Base-by-base conservation (phyloP, 2,888 invertebrate genomes). In the Melanargia galathea region DNA sequence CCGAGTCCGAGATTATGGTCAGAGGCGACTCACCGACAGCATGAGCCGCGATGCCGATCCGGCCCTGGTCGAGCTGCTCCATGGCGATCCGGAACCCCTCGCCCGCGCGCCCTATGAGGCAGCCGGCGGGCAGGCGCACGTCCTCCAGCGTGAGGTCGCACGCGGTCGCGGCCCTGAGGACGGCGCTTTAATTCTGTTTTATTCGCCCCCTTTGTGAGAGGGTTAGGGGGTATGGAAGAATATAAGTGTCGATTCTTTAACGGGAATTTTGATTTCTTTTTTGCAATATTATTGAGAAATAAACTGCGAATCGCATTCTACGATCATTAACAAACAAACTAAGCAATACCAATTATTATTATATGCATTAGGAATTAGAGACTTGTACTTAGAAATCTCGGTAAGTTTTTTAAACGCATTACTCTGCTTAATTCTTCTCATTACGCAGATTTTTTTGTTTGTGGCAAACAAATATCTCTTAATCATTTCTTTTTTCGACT, bases 21-120 rank as follows among this genome's bases (percentile, higher is more conserved):
- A 35, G 2, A 10, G 3, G 2, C 2, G 35, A 33, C 86, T 78
- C 24, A 91, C 95, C 95, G 5, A 96, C 83, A 38, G 95, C 96
- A 79, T 96, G 96, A 0, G 94, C 93, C 1, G 96, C 95, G 69
- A 96, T 95, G 0, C 96, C 96, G 46, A 96, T 94, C 71, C 96
- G 82, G 0, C 93, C 96, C 76, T 93, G 93, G 84, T 96, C 95
- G 46, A 94, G 81, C 75, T 94, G 93, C 51, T 78, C 90, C 95
- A 96, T 95, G 22, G 96, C 96, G 64, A 95, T 93, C 79, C 92
- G 93, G 86, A 96, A 96, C 6, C 96, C 96, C 52, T 92, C 92
- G 0, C 95, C 95, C 48, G 71, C 71, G 52, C 70, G 63, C 90
- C 95, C 79, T 13, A 95, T 71, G 67, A 92, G 68, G 80, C 93